Percentiles rank a stretch among this genome's conserved stretches.
Evolutionary conservation across 1,140 invertebrate species (phyloP).

Genomic region (Papilio helenus): DNA sequence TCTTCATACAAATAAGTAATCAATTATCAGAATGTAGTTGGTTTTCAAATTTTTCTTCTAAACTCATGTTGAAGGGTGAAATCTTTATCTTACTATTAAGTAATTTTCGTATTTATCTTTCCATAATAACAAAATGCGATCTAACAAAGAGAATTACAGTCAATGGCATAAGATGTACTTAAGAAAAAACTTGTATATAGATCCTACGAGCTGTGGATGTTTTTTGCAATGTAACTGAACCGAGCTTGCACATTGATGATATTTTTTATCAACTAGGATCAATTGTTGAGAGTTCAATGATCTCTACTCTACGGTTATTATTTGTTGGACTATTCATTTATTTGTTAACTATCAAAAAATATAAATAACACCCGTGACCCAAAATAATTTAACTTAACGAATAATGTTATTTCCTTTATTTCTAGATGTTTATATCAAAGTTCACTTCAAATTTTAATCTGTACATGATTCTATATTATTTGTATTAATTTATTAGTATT

Average conservation of each 20-base stretch:
- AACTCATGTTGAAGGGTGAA: neutral
- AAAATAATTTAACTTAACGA: neutral
- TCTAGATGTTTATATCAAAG: neutral
- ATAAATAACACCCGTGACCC: neutral
- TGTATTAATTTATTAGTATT: neutral
- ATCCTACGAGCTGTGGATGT: neutral
- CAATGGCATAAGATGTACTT: neutral
- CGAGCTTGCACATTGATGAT: conserved; percentile 25
- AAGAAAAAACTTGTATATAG: conserved; percentile 14
- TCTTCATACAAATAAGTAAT: no score
- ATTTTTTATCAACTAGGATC: conserved; percentile 17
- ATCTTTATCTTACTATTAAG: neutral
- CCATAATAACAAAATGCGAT: neutral
- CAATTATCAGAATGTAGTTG: no score
- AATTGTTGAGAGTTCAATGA: conserved; percentile 23
- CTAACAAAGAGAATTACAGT: conserved; percentile 15
- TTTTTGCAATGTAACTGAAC: conserved; percentile 21
- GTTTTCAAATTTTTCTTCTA: no score
- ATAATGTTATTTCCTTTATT: neutral
- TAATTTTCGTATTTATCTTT: neutral
- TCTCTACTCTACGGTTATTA: neutral
- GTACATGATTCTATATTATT: neutral
- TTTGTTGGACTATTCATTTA: neutral
- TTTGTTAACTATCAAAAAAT: neutral
- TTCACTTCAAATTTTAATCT: neutral